Evolutionary conservation across 2,888 invertebrate species (phyloP).

Genomic region (Drosophila flavopinicola): DNA sequence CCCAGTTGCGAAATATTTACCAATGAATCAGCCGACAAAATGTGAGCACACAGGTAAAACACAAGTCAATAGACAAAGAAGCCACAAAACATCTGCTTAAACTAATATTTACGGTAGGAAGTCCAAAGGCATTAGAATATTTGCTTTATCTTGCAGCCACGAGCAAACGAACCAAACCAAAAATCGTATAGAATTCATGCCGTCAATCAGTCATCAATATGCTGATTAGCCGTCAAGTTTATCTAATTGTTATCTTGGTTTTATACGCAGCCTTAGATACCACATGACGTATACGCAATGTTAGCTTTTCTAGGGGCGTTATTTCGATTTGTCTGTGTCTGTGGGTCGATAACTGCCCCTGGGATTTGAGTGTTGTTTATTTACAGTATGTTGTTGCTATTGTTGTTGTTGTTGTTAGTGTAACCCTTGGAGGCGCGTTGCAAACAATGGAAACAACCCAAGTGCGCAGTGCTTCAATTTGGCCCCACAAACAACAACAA

Average conservation of each 20-base stretch:
- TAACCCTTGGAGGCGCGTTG: slow-evolving; percentile 51
- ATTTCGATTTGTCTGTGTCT: slow-evolving; percentile 11
- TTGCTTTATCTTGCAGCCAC: background rate
- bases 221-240: background rate
- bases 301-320: slow-evolving; percentile 34
- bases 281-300: slow-evolving; percentile 32
- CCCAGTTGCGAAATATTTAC: slow-evolving; percentile 6
- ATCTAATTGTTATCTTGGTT: slow-evolving; percentile 7
- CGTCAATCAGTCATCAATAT: background rate
- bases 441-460: slow-evolving; percentile 52
- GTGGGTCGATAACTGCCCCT: slow-evolving; percentile 51
- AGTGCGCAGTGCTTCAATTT: slow-evolving; percentile 36
- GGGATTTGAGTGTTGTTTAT: slow-evolving; percentile 27
- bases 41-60: too few relatives aligned
- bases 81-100: background rate
- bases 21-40: slow-evolving; percentile 13
- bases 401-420: slow-evolving; percentile 11
- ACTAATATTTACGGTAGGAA: background rate
- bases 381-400: slow-evolving; percentile 12
- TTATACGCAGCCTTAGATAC: background rate
- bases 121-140: background rate
- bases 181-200: too few relatives aligned
- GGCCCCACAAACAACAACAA: background rate
- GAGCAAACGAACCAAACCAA: too few relatives aligned
- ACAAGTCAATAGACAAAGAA: background rate